These are phyloP conservation scores for Epistrophe grossulariae DNA, from an alignment of 2,888 invertebrate species.

Conservation along the genomic window DNA sequence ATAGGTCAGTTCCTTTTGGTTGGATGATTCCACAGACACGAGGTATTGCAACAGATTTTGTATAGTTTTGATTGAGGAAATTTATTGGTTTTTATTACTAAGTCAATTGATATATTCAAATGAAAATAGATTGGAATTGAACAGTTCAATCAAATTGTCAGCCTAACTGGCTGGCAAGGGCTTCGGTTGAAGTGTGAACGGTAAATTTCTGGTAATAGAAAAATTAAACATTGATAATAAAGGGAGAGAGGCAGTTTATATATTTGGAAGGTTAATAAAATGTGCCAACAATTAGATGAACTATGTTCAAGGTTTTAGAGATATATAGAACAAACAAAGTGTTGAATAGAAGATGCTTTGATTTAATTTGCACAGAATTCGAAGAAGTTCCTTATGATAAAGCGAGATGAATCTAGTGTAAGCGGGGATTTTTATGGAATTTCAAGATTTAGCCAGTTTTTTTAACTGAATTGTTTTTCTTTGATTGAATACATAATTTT, in stretches of 20 bases:
- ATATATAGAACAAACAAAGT: too few relatives aligned
- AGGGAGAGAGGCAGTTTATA: not conserved
- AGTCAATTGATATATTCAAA: conserved; percentile 61
- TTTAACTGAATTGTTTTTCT: too few relatives aligned
- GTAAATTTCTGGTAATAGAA: conserved; percentile 17
- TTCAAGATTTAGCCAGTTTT: too few relatives aligned
- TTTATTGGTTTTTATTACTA: conserved; percentile 66
- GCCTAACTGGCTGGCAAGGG: not conserved
- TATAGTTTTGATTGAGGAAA: conserved; percentile 44
- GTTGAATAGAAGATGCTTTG: too few relatives aligned
- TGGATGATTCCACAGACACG: conserved; percentile 60
- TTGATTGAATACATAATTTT: too few relatives aligned
- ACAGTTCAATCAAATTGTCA: conserved; percentile 63
- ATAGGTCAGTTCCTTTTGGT: conserved; percentile 62
- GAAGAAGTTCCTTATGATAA: too few relatives aligned
- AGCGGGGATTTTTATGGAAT: too few relatives aligned
- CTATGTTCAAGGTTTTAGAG: not conserved
- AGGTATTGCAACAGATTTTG: conserved; percentile 63
- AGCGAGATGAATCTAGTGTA: too few relatives aligned
- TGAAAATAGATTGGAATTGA: conserved; percentile 68
- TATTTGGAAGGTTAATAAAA: conserved; percentile 25
- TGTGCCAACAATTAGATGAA: conserved; percentile 11
- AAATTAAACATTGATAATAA: conserved; percentile 8
- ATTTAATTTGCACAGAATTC: too few relatives aligned
- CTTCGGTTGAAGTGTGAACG: conserved; percentile 55